A percentile compares a stretch with the other conserved stretches of the same genome.
Conservation (phyloP, 2,888 invertebrate species). For the Melinaea menophilus region DNA sequence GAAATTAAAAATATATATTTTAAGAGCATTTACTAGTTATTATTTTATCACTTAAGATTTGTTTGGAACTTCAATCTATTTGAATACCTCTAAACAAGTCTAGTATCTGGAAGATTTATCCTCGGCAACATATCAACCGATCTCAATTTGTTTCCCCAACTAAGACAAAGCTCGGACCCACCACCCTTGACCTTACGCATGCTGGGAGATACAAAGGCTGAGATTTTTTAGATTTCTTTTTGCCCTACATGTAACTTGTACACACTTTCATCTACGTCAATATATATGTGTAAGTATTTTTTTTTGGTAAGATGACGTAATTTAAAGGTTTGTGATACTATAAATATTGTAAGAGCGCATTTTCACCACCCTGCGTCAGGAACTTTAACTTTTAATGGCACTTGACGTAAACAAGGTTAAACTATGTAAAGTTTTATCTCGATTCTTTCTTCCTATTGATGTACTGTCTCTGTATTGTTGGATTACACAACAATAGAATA, state of each 20-base stretch:
- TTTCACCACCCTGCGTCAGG: constrained; percentile 43
- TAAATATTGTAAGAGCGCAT: constrained; percentile 42
- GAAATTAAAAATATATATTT: too few relatives aligned
- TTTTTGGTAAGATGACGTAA: too few relatives aligned
- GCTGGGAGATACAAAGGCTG: constrained; percentile 18
- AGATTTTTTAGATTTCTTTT: constrained; percentile 22
- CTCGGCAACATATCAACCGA: constrained; percentile 45
- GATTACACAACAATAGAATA: too few relatives aligned
- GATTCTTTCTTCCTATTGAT: constrained; percentile 40
- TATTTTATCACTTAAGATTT: too few relatives aligned
- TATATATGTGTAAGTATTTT: too few relatives aligned
- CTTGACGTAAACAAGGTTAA: constrained; percentile 58
- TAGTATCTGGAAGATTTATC: constrained; percentile 45
- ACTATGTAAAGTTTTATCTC: constrained; percentile 55
- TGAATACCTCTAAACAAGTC: constrained; percentile 32
- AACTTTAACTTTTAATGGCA: constrained; percentile 63
- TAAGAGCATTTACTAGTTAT: too few relatives aligned
- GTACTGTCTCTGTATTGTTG: constrained; percentile 8
- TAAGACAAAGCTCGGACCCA: constrained; percentile 35
- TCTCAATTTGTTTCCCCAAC: constrained; percentile 41
- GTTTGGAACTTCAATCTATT: too few relatives aligned
- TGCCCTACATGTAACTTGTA: constrained; percentile 25
- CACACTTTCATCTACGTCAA: too few relatives aligned
- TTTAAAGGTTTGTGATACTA: constrained; percentile 38
- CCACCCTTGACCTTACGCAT: constrained; percentile 35